Conservation (phyloP, 2,113 vertebrate species). For the Tragelaphus buxtoni region DNA sequence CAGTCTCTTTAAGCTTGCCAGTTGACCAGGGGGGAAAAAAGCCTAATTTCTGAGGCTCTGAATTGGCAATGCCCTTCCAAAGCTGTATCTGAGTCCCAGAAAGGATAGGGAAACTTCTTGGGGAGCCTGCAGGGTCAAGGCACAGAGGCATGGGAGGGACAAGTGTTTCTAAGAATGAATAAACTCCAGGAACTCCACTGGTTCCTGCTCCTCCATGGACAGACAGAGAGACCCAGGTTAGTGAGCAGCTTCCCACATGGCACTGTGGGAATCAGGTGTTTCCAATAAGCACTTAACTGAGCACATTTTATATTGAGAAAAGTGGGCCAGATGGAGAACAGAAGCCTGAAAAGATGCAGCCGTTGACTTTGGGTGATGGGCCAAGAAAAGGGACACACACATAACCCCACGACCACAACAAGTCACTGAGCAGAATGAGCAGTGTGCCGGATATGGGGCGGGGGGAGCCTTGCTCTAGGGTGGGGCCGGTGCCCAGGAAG, state of each 20-base stretch:
- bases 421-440: background rate
- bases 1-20: background rate
- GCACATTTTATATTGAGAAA: background rate
- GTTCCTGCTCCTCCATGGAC: background rate
- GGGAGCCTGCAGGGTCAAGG: background rate
- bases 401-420: background rate
- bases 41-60: background rate
- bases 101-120: background rate
- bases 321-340: background rate
- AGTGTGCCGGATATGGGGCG: background rate
- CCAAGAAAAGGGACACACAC: background rate
- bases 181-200: rapidly evolving
- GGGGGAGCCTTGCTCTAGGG: background rate
- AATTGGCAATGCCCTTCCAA: background rate
- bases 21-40: background rate
- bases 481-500: rapidly evolving
- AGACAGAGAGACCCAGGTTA: background rate
- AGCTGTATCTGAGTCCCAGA: background rate
- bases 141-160: too few species aligned
- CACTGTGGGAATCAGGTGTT: background rate
- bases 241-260: background rate
- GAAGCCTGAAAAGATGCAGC: background rate
- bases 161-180: background rate
- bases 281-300: background rate
- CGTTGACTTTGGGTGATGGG: background rate